Evolutionary conservation across 2,888 invertebrate species (phyloP).

Genomic region (Orthosia incerta): DNA sequence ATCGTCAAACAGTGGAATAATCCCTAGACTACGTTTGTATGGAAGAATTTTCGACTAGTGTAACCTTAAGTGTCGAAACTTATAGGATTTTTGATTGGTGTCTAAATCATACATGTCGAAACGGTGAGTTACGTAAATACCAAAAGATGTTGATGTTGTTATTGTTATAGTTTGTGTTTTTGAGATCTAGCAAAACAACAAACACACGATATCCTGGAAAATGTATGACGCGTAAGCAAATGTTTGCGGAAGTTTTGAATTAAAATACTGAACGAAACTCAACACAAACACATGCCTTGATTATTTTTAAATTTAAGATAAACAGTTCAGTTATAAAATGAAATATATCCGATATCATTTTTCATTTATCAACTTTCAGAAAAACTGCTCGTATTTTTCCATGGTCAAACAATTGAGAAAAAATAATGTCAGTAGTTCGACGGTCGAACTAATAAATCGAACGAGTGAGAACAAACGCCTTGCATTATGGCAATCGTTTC

Average conservation of each 20-base stretch:
- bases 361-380: no score
- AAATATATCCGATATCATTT: neutral
- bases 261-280: constrained; percentile 12
- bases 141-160: no score
- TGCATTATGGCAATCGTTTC: no score
- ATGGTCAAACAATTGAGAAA: no score
- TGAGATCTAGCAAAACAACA: neutral
- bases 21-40: no score
- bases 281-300: neutral
- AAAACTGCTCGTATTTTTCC: neutral
- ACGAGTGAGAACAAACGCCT: no score
- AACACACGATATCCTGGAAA: neutral
- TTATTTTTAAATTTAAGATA: constrained; percentile 16
- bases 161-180: neutral
- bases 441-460: no score
- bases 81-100: neutral
- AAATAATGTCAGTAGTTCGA: no score
- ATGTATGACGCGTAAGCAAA: neutral
- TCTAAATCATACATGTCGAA: neutral
- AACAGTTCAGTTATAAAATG: constrained; percentile 10
- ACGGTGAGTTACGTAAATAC: neutral
- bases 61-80: neutral
- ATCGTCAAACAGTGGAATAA: no score
- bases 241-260: constrained; percentile 13
- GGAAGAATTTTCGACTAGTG: no score